Conservation (phyloP, 2,113 vertebrate species). For the Heterotilapia buettikoferi region DNA sequence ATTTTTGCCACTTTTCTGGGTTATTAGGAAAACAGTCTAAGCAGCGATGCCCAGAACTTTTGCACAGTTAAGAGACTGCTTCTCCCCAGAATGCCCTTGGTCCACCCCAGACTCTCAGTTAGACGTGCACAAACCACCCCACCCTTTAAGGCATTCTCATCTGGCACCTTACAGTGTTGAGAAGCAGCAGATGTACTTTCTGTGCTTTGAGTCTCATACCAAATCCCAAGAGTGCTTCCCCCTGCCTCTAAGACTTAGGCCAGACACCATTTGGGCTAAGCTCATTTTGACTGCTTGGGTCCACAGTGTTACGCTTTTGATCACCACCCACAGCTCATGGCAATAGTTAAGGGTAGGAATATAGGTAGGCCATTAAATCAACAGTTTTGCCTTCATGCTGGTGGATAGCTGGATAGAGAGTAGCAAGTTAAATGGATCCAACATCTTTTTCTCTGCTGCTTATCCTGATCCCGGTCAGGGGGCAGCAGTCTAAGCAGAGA, state of each 20-base stretch:
- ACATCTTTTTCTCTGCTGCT: neutral
- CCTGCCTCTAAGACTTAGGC: neutral
- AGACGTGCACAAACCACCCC: neutral
- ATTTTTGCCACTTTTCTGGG: neutral
- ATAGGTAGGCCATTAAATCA: neutral
- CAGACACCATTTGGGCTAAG: neutral
- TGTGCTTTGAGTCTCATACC: neutral
- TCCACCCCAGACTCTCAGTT: neutral
- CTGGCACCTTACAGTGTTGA: neutral
- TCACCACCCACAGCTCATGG: neutral
- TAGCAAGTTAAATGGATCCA: neutral
- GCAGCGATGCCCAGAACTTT: neutral
- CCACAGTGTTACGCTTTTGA: neutral
- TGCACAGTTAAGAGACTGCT: neutral
- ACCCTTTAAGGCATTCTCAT: neutral
- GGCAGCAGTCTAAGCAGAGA: neutral
- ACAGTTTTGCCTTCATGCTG: neutral
- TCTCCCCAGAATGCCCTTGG: neutral
- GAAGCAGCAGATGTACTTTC: neutral
- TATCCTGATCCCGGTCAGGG: neutral
- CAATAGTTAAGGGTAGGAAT: neutral
- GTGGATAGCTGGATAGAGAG: neutral
- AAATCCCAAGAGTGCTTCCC: neutral
- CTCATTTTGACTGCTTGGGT: neutral
- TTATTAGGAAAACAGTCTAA: neutral